A percentile compares a stretch with the other conserved stretches of the same genome.
Conservation (phyloP, 2,888 invertebrate species). For the Himalopsyche japonica region DNA sequence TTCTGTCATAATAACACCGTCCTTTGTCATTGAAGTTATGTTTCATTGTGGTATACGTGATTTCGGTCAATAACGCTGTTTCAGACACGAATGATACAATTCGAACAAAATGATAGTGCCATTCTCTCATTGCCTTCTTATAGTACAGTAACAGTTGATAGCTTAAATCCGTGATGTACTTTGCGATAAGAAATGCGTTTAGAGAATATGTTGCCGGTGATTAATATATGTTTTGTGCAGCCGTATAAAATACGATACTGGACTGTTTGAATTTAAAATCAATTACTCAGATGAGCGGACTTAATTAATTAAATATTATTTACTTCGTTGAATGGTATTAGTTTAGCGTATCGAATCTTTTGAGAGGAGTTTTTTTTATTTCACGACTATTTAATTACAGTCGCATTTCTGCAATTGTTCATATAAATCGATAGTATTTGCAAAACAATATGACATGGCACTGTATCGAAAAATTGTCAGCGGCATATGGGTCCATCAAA, state of each 20-base stretch:
- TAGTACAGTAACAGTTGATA: not conserved
- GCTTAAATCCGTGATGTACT: not conserved
- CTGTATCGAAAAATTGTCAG: not conserved
- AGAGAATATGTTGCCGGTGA: no score
- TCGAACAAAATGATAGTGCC: not conserved
- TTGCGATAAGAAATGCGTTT: no score
- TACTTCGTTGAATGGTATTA: not conserved
- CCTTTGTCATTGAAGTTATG: conserved; percentile 19
- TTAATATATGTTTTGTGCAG: no score
- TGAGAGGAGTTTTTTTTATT: conserved; percentile 31
- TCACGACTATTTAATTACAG: conserved; percentile 33
- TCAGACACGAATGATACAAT: conserved; percentile 31
- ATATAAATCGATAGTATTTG: not conserved
- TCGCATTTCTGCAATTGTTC: conserved; percentile 30
- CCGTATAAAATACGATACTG: no score
- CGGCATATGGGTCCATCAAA: no score
- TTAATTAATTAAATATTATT: not conserved
- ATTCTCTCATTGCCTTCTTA: not conserved
- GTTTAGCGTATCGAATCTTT: not conserved
- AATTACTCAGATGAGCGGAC: not conserved
- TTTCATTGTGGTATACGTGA: conserved; percentile 7
- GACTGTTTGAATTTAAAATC: no score
- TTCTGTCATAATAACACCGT: not conserved
- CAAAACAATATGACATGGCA: not conserved
- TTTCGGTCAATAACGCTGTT: conserved; percentile 37